Base-by-base conservation (phyloP, 2,888 invertebrate species). In the Bellardia pandia region DNA sequence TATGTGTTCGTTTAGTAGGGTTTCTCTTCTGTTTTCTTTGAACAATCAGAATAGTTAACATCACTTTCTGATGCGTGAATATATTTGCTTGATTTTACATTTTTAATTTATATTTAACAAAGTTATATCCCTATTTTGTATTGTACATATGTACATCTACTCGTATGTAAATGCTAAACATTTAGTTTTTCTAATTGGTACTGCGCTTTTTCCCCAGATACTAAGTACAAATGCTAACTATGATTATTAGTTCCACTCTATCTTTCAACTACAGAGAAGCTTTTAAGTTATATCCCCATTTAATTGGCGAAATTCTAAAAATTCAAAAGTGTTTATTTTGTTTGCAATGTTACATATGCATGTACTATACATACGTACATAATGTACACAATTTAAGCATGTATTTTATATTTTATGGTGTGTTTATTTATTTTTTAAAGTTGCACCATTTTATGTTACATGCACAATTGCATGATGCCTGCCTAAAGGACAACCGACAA, bases 401-500 rank as follows among this genome's bases (percentile, higher is more conserved):
- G 42, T 60, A 14, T 53, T 64, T 62, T 62, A n/a, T 62, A 23
- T 16, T 77, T 81, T 74, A 81, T 74, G 42, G 81, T 60, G 76
- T 77, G 81, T 64, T 86, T 77, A 77, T 68, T 45, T 77, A 37
- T 33, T 45, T 71, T 71, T 58, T 2, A 23, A 75, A 75, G 68
- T 64, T 81, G 53, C 60, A 51, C 42, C 72, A 77, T 58, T 81
- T 80, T 75, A 53, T 45, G 48, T 78, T 78, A 69, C 75, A 76
- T 80, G 85, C 81, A 81, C 75, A 81, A 71, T 76, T 81, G 81
- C 77, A 85, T 84, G 69, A 79, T 79, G 64, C 7, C 51, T 48
- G 69, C 53, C 68, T 53, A 72, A 68, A 72, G 66, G 53, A 68
- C 14, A 58, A 48, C 23, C 33, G 45, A 37, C 23, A 74, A 60